Evolutionary conservation across 2,888 invertebrate species (phyloP).

Genomic region (Melanargia galathea): DNA sequence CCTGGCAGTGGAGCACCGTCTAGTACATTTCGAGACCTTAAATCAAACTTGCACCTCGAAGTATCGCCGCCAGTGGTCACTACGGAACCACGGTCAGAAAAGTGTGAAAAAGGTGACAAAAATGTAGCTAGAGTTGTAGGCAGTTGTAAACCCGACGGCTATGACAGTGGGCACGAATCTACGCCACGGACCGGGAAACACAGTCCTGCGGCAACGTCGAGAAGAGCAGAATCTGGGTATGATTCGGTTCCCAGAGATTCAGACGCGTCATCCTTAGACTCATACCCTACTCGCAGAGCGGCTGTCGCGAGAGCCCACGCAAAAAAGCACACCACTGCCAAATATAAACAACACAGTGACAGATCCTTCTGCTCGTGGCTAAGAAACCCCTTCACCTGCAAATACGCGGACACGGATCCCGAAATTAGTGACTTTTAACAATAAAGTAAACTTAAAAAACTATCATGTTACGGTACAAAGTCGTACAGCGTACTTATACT

Average conservation of each 20-base stretch:
- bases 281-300: conserved; percentile 80
- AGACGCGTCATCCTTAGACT: conserved; percentile 93
- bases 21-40: conserved; percentile 82
- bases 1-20: conserved; percentile 85
- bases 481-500: conserved; percentile 45
- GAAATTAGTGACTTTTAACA: conserved; percentile 85
- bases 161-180: conserved; percentile 92
- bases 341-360: conserved; percentile 87
- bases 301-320: conserved; percentile 76
- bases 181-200: conserved; percentile 91
- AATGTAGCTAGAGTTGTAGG: conserved; percentile 85
- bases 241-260: conserved; percentile 95
- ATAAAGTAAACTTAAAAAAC: conserved; percentile 38
- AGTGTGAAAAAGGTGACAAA: conserved; percentile 84
- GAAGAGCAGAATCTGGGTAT: conserved; percentile 94
- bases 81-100: conserved; percentile 82
- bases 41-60: conserved; percentile 74
- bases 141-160: conserved; percentile 87
- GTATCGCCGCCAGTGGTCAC: conserved; percentile 82
- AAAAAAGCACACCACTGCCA: conserved; percentile 81
- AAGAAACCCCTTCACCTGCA: conserved; percentile 89
- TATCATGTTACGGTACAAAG: conserved; percentile 39
- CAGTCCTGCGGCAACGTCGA: conserved; percentile 89
- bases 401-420: conserved; percentile 87
- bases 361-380: conserved; percentile 89